These are phyloP conservation scores for Bungarus multicinctus DNA, from an alignment of 2,113 vertebrate species.

Conservation along the genomic window DNA sequence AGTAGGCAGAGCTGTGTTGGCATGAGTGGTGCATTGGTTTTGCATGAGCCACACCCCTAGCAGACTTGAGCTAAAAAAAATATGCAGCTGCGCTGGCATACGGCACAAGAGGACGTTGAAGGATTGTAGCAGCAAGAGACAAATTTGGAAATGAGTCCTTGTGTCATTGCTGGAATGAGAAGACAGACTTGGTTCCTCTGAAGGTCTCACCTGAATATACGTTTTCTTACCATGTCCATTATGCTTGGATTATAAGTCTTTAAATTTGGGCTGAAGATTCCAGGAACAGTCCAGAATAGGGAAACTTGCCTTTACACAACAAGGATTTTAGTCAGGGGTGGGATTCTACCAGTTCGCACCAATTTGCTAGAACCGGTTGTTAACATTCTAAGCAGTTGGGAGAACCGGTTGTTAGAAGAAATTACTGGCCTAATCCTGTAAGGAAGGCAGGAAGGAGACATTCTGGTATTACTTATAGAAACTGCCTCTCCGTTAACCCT, in stretches of 20 bases:
- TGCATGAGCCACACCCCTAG: slow-evolving; percentile 7
- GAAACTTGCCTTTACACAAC: background rate
- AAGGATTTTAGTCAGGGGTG: background rate
- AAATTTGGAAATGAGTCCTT: background rate
- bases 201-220: background rate
- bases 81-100: slow-evolving; percentile 9
- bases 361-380: too few species aligned
- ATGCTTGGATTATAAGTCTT: background rate
- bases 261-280: background rate
- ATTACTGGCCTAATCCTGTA: too few species aligned
- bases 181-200: background rate
- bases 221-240: background rate
- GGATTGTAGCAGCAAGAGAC: background rate
- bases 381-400: too few species aligned
- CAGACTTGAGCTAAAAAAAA: slow-evolving; percentile 10
- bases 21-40: slow-evolving; percentile 1
- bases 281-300: background rate
- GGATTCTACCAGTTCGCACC: too few species aligned
- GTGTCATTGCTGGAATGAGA: background rate
- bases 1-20: slow-evolving; percentile 11
- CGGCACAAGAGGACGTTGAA: background rate
- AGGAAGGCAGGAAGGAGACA: too few species aligned
- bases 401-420: too few species aligned
- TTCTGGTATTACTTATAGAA: too few species aligned
- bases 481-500: too few species aligned